Percentiles rank a stretch among this genome's conserved stretches.
phyloP scores from a whole-genome alignment of 2,113 vertebrate species.

The Raphicerus campestris region DNA sequence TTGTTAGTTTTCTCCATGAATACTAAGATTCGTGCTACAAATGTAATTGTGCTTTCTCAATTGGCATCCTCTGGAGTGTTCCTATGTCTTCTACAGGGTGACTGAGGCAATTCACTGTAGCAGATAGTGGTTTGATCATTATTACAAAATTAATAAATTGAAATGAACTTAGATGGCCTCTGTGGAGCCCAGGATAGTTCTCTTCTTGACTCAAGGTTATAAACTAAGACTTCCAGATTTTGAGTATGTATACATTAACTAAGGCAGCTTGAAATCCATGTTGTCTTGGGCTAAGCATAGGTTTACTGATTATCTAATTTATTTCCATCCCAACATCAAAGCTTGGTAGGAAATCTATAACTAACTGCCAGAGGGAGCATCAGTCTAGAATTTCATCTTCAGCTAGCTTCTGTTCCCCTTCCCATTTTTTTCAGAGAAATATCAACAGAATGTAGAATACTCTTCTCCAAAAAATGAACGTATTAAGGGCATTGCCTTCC shows the following conservation, averaged over 20 bases:
- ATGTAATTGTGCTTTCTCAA: neutral
- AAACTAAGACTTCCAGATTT: neutral
- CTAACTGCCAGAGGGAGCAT: neutral
- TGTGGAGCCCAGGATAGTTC: neutral
- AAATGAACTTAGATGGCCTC: neutral
- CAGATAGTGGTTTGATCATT: neutral
- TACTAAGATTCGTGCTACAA: neutral
- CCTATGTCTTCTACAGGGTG: neutral
- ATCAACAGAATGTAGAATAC: neutral
- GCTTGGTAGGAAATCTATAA: neutral
- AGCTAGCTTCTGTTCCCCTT: neutral
- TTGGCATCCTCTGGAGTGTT: neutral
- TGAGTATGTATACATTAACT: neutral
- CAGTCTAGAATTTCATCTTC: neutral
- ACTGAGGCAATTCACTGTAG: neutral
- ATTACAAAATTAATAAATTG: neutral
- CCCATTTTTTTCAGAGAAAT: neutral
- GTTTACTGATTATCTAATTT: neutral
- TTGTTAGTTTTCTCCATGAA: neutral
- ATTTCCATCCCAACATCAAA: neutral
- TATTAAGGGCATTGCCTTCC: neutral
- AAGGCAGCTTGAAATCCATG: neutral
- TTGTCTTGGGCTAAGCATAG: neutral
- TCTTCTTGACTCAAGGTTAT: neutral
- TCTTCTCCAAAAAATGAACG: neutral